These are phyloP conservation scores for Cyclura pinguis DNA, from an alignment of 2,797 vertebrate genomes.

Conservation along the genomic window DNA sequence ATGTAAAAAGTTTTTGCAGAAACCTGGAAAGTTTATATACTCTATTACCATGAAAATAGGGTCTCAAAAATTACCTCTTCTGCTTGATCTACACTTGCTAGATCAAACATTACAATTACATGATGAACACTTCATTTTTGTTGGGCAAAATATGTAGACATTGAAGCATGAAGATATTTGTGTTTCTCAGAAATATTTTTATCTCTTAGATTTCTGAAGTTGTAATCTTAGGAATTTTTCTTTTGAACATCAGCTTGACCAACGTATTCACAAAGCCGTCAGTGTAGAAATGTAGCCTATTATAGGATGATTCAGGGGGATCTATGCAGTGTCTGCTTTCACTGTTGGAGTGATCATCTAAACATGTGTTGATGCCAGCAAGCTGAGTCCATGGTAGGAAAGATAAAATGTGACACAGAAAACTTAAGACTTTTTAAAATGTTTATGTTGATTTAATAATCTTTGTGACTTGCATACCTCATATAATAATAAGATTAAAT, in stretches of 20 bases:
- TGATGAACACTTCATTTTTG: background rate
- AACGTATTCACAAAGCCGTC: too few relatives aligned
- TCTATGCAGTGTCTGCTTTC: background rate
- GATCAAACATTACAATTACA: background rate
- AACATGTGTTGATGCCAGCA: background rate
- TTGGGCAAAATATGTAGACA: background rate
- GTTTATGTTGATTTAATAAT: background rate
- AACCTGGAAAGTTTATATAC: background rate
- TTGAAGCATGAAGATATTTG: background rate
- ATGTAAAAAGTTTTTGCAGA: constrained; percentile 7
- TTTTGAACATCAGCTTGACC: too few relatives aligned
- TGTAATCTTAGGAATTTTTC: background rate
- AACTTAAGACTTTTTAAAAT: background rate
- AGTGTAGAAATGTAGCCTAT: too few relatives aligned
- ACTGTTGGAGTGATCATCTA: background rate
- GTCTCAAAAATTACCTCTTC: background rate
- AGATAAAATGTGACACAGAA: background rate
- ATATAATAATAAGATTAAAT: background rate
- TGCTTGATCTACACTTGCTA: background rate
- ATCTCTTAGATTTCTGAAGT: background rate
- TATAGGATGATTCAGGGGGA: background rate
- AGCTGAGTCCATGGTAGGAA: background rate
- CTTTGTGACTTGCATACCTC: too few relatives aligned
- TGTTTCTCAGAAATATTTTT: background rate
- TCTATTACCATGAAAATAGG: background rate